A percentile compares a stretch with the other conserved stretches of the same genome.
Conservation (phyloP, 2,888 invertebrate genomes). For the Microchrysa polita region DNA sequence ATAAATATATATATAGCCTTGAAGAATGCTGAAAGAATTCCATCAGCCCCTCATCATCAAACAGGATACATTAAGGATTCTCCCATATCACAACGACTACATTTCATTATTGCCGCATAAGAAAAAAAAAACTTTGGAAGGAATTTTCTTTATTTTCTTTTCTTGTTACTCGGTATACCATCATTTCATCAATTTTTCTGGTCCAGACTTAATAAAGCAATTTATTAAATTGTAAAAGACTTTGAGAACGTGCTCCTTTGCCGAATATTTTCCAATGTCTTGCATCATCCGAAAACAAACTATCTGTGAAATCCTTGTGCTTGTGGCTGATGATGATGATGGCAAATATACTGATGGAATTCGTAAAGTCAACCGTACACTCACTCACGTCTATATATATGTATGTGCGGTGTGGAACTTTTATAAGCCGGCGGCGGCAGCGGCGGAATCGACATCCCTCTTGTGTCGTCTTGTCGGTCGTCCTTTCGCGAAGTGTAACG, state of each 20-base stretch:
- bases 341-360: background rate
- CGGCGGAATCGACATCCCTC: background rate
- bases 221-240: constrained; percentile 44
- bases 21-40: background rate
- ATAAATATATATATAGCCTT: no score
- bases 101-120: no score
- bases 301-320: constrained; percentile 2
- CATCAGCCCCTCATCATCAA: no score
- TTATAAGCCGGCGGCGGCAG: constrained; percentile 16
- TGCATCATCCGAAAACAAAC: constrained; percentile 17
- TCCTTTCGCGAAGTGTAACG: background rate
- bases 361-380: no score
- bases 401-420: background rate
- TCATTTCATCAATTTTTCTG: constrained; percentile 32
- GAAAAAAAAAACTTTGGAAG: no score
- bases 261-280: constrained; percentile 36
- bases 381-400: no score
- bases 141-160: background rate
- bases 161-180: no score
- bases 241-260: constrained; percentile 9
- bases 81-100: no score
- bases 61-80: no score
- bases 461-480: background rate
- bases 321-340: constrained; percentile 16
- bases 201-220: constrained; percentile 37